Conservation (phyloP, 1,140 invertebrate genomes). For the Lordiphosa collinella region DNA sequence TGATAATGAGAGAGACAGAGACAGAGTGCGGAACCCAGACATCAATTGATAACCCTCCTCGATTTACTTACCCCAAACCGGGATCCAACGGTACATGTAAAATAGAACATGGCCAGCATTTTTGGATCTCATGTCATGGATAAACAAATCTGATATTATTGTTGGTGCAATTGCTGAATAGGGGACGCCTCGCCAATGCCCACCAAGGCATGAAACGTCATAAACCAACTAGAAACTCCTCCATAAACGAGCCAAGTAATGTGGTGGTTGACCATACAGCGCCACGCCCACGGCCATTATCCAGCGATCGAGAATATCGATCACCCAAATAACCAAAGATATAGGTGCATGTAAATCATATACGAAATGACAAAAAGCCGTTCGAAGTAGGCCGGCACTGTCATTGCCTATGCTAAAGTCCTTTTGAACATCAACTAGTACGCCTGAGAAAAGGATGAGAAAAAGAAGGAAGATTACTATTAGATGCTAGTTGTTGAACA, state of each 20-base stretch:
- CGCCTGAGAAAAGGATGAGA: slow-evolving; percentile 84
- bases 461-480: not conserved
- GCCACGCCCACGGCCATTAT: slow-evolving; percentile 96
- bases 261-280: slow-evolving; percentile 97
- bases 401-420: slow-evolving; percentile 89
- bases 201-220: slow-evolving; percentile 94
- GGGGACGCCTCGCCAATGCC: slow-evolving; percentile 99
- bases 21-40: slow-evolving; percentile 16
- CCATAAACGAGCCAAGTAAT: slow-evolving; percentile 93
- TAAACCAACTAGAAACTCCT: slow-evolving; percentile 87
- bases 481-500: slow-evolving; percentile 3
- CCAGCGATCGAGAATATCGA: slow-evolving; percentile 90
- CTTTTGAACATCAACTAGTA: slow-evolving; percentile 88
- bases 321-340: slow-evolving; percentile 99
- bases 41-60: slow-evolving; percentile 15
- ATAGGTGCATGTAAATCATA: slow-evolving; percentile 98
- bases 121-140: slow-evolving; percentile 91
- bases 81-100: slow-evolving; percentile 98
- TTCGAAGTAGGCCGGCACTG: slow-evolving; percentile 93
- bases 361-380: slow-evolving; percentile 97
- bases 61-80: slow-evolving; percentile 66
- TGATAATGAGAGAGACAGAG: slow-evolving; percentile 28
- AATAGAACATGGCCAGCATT: slow-evolving; percentile 98
- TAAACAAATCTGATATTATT: slow-evolving; percentile 98
- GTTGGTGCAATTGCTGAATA: slow-evolving; percentile 99